These are phyloP conservation scores for Bos indicus DNA, from an alignment of 2,113 vertebrate genomes.

Conservation along the genomic window DNA sequence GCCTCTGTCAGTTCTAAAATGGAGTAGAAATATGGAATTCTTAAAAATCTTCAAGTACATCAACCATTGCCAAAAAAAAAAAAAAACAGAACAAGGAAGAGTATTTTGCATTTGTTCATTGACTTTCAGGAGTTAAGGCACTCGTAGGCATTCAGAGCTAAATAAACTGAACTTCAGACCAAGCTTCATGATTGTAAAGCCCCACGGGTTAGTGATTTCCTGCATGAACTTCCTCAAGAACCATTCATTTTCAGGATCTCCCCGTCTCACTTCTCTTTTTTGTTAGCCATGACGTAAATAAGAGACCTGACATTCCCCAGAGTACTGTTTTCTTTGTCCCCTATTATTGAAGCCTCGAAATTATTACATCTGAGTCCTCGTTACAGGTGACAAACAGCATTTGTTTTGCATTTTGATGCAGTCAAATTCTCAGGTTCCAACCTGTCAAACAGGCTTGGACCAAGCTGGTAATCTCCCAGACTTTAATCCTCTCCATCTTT, in stretches of 20 bases:
- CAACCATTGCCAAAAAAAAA: neutral
- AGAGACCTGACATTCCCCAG: constrained; percentile 56
- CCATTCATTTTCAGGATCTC: constrained; percentile 32
- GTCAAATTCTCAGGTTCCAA: constrained; percentile 46
- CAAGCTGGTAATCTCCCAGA: constrained; percentile 34
- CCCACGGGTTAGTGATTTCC: neutral
- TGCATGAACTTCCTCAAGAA: constrained; percentile 29
- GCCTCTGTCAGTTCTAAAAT: neutral
- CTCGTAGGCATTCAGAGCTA: neutral
- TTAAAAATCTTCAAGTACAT: neutral
- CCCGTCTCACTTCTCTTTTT: neutral
- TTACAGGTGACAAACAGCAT: constrained; percentile 62
- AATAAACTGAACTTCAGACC: constrained; percentile 18
- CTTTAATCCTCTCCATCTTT: constrained; percentile 26
- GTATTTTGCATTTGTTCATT: neutral
- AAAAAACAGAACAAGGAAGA: neutral
- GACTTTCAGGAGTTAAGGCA: neutral
- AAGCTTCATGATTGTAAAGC: neutral
- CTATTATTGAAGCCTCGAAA: constrained; percentile 60
- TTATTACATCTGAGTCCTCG: constrained; percentile 53
- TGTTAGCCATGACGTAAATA: constrained; percentile 36
- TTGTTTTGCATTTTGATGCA: constrained; percentile 66
- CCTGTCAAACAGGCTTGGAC: constrained; percentile 14
- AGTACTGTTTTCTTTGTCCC: constrained; percentile 63
- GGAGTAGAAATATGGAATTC: neutral